These are phyloP conservation scores for Pelusios castaneus DNA, from an alignment of 2,113 vertebrate species.

Conservation along the genomic window DNA sequence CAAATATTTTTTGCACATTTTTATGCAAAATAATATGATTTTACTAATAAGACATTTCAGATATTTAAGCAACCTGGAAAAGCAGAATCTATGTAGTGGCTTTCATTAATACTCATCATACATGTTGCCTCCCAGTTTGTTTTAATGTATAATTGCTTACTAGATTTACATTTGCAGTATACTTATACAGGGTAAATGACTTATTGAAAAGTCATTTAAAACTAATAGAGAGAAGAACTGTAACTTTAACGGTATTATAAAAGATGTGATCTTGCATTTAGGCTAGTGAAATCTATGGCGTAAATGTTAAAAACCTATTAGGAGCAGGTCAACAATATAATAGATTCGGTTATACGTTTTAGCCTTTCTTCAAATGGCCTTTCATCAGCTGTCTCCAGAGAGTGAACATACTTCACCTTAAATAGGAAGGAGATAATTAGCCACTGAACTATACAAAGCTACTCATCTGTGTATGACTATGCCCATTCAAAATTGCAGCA, in stretches of 20 bases:
- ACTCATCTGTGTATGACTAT: neutral
- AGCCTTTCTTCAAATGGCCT: neutral
- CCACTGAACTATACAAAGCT: neutral
- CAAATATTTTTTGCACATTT: constrained; percentile 52
- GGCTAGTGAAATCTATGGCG: constrained; percentile 18
- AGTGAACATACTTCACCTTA: neutral
- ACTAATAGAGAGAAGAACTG: neutral
- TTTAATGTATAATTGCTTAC: constrained; percentile 60
- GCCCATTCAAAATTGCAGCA: neutral
- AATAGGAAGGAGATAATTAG: neutral
- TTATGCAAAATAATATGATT: constrained; percentile 48
- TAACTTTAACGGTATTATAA: constrained; percentile 30
- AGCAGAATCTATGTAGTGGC: constrained; percentile 7
- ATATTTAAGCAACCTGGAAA: constrained; percentile 4
- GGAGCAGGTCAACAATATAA: neutral
- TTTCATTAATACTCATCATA: constrained; percentile 18
- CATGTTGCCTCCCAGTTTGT: neutral
- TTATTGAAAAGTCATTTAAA: constrained; percentile 41
- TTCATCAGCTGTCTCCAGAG: neutral
- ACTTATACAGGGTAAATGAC: neutral
- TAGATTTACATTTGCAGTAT: constrained; percentile 46
- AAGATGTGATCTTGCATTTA: constrained; percentile 42
- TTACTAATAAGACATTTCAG: constrained; percentile 37
- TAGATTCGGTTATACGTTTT: constrained; percentile 15
- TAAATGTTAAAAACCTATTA: constrained; percentile 2